Percentiles rank a stretch among this genome's conserved stretches.
Evolutionary conservation across 2,888 invertebrate species (phyloP).

Genomic region (Aproaerema taeniolella): DNA sequence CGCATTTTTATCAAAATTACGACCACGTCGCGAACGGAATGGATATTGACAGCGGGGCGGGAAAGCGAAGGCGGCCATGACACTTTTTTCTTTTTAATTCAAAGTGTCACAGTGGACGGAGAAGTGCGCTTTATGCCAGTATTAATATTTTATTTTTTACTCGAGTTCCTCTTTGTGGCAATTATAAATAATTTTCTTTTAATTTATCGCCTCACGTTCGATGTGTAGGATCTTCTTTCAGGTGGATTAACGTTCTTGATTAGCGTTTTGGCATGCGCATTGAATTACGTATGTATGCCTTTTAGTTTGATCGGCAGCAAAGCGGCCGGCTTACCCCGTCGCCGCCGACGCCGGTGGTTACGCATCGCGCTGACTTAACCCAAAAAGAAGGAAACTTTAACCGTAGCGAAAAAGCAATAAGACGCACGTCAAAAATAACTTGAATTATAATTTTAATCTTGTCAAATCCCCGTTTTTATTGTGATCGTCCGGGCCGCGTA

Average conservation of each 20-base stretch:
- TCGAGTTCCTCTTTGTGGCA: constrained; percentile 22
- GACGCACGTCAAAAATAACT: constrained; percentile 69
- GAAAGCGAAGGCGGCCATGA: constrained; percentile 47
- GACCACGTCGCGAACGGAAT: constrained; percentile 34
- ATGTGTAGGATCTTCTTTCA: constrained; percentile 15
- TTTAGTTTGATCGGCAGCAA: constrained; percentile 27
- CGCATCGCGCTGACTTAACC: constrained; percentile 34
- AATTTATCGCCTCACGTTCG: constrained; percentile 12
- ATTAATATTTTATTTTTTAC: constrained; percentile 27
- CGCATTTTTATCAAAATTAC: constrained; percentile 37
- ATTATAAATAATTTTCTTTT: constrained; percentile 18
- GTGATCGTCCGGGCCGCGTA: constrained; percentile 47
- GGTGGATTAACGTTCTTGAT: constrained; percentile 22
- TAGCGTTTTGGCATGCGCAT: constrained; percentile 23
- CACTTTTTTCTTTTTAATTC: constrained; percentile 49
- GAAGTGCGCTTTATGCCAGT: constrained; percentile 39
- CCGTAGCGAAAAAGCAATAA: constrained; percentile 71
- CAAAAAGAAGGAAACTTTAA: constrained; percentile 34
- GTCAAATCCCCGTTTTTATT: constrained; percentile 75
- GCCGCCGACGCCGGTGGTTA: constrained; percentile 30
- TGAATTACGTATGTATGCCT: constrained; percentile 19
- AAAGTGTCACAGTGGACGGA: constrained; percentile 36
- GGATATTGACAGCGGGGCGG: constrained; percentile 52
- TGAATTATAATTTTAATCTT: constrained; percentile 76
- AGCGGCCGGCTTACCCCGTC: constrained; percentile 45